A percentile compares a stretch with the other conserved stretches of the same genome.
Conservation (phyloP, 2,888 invertebrate genomes). For the Drosophila flavopinicola region DNA sequence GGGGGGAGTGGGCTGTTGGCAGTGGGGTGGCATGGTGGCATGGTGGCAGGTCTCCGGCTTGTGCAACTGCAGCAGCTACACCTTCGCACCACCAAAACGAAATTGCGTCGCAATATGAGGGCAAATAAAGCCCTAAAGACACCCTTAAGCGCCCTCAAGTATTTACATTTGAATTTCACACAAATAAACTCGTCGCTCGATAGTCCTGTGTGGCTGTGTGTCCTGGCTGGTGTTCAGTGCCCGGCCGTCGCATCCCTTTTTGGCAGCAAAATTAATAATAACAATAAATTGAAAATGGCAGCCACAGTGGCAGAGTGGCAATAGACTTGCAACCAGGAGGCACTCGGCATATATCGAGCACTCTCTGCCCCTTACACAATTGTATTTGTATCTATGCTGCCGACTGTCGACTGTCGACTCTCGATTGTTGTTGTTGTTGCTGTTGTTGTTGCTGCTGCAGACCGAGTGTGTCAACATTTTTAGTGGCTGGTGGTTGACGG, state of each 20-base stretch:
- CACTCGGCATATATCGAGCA: conserved; percentile 12
- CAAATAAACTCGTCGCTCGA: conserved; percentile 72
- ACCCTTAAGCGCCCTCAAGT: conserved; percentile 80
- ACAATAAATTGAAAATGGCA: conserved; percentile 80
- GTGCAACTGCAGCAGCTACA: conserved; percentile 45
- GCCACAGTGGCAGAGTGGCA: conserved; percentile 52
- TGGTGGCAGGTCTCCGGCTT: conserved; percentile 8
- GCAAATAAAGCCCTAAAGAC: conserved; percentile 78
- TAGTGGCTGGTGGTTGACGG: conserved; percentile 76
- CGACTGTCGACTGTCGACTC: conserved; percentile 24
- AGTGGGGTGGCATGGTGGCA: too few species aligned
- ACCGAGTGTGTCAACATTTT: conserved; percentile 76
- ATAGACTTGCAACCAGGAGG: conserved; percentile 38
- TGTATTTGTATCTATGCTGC: conserved; percentile 34
- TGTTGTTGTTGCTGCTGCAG: conserved; percentile 28
- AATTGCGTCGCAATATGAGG: conserved; percentile 64
- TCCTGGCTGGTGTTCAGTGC: conserved; percentile 15
- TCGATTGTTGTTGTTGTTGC: conserved; percentile 10
- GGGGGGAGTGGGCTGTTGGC: background rate
- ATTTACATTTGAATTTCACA: conserved; percentile 79
- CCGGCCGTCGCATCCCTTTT: conserved; percentile 68
- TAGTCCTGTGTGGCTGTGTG: conserved; percentile 27
- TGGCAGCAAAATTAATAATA: conserved; percentile 76
- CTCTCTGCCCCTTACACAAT: conserved; percentile 32
- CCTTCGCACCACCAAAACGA: conserved; percentile 38